These are phyloP conservation scores for Malacoraja senta DNA, from an alignment of 2,797 vertebrate species.

Conservation along the genomic window DNA sequence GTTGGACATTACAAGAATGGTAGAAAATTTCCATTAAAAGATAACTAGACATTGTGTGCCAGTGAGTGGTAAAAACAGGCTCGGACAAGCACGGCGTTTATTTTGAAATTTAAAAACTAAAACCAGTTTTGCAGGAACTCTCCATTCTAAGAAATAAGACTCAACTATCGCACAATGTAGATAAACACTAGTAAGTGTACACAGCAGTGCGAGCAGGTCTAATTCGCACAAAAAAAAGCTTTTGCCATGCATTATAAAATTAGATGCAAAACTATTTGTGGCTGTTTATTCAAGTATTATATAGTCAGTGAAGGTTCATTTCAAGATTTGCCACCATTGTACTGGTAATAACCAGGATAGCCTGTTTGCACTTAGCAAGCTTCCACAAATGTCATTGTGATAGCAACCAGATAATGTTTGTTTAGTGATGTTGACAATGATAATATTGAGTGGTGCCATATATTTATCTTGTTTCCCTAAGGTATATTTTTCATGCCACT, in stretches of 20 bases:
- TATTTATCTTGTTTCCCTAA: too few species aligned
- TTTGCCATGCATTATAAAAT: background rate
- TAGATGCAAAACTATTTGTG: background rate
- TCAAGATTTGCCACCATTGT: too few species aligned
- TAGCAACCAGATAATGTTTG: too few species aligned
- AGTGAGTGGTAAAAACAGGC: background rate
- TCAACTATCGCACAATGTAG: background rate
- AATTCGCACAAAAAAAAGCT: background rate
- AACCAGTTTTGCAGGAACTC: background rate
- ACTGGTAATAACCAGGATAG: too few species aligned
- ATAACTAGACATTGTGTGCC: background rate
- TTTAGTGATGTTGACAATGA: too few species aligned
- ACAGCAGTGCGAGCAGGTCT: background rate
- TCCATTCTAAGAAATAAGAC: background rate
- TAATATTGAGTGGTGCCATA: too few species aligned
- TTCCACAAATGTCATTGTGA: too few species aligned
- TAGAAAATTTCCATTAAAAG: background rate
- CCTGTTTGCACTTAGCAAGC: too few species aligned
- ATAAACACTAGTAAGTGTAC: background rate
- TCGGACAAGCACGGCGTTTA: background rate
- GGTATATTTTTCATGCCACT: too few species aligned
- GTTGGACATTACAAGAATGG: background rate
- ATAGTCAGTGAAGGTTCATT: too few species aligned
- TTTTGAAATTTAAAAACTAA: background rate
- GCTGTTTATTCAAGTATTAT: too few species aligned